Conservation (phyloP, 2,888 invertebrate species). For the Balanococcus diminutus region DNA sequence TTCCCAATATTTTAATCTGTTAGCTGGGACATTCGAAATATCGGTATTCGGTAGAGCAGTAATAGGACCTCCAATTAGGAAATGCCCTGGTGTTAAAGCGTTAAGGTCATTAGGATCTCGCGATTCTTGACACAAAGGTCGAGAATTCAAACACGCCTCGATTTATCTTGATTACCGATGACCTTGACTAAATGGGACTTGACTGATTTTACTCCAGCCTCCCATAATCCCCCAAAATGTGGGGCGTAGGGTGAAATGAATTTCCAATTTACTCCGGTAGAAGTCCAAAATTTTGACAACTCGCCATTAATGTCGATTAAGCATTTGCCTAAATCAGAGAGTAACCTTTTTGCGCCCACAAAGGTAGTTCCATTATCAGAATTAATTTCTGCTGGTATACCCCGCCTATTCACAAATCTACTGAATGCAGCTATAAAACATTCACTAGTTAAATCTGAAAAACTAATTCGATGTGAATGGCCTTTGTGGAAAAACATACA, state of each 20-base stretch:
- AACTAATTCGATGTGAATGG: conserved; percentile 57
- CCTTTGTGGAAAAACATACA: no score
- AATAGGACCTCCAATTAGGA: conserved; percentile 59
- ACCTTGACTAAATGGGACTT: background rate
- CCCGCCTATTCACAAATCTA: conserved; percentile 56
- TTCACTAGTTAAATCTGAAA: conserved; percentile 52
- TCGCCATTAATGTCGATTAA: background rate
- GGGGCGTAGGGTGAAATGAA: background rate
- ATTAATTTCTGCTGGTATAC: conserved; percentile 54
- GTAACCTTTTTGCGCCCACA: background rate
- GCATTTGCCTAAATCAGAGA: background rate
- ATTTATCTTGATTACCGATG: conserved; percentile 56
- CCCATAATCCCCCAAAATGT: conserved; percentile 40
- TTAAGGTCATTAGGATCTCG: background rate
- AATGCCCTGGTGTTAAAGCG: conserved; percentile 57
- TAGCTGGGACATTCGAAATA: conserved; percentile 54
- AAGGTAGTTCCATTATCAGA: conserved; percentile 57
- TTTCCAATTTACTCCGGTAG: background rate
- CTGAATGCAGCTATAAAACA: conserved; percentile 3
- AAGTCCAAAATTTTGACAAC: background rate
- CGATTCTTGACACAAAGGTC: background rate
- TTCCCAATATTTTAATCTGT: background rate
- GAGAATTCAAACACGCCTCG: background rate
- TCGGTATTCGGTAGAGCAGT: conserved; percentile 58
- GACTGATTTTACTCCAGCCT: background rate